phyloP scores from a whole-genome alignment of 2,113 vertebrate species.

The Tor tambroides region DNA sequence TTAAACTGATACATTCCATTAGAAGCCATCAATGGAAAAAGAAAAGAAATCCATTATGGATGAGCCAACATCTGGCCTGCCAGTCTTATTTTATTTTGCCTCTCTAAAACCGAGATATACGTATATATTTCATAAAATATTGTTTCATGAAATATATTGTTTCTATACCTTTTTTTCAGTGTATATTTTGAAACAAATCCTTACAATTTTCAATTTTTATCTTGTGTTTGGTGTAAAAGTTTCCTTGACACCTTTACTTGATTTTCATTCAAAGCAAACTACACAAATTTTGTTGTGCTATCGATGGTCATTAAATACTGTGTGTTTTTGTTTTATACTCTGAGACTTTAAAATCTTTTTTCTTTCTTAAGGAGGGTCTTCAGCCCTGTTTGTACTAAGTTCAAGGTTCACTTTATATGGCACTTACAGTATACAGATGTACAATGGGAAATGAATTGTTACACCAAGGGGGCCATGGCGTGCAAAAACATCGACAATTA shows the following conservation, averaged over 20 bases:
- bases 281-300: not conserved
- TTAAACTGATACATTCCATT: not conserved
- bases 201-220: not conserved
- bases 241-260: not conserved
- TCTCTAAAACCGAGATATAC: no score
- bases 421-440: not conserved
- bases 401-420: not conserved
- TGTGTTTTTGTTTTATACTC: not conserved
- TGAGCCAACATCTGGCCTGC: not conserved
- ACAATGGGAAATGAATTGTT: not conserved
- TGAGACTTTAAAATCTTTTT: not conserved
- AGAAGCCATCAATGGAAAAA: conserved; percentile 3
- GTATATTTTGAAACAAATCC: not conserved
- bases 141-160: no score
- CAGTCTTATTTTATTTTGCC: conserved; percentile 28
- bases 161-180: no score
- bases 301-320: not conserved
- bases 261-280: not conserved
- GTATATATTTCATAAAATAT: no score
- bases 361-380: not conserved
- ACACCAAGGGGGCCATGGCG: not conserved
- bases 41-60: not conserved
- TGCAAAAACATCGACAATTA: not conserved
- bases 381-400: not conserved
- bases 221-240: not conserved